Conservation (phyloP, 2,888 invertebrate species). For the Meta bourneti region DNA sequence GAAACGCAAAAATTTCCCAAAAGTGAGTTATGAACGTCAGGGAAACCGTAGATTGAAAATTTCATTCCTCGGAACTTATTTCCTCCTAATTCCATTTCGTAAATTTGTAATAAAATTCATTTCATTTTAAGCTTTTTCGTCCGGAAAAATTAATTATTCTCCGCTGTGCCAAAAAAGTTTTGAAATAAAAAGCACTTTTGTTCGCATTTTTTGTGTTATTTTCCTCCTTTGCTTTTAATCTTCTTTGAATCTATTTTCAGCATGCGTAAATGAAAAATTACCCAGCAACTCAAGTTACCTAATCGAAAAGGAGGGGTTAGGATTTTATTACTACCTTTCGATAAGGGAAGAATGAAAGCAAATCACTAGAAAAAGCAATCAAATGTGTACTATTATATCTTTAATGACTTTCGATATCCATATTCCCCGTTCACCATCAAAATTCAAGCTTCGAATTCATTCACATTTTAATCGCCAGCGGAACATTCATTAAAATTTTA, state of each 20-base stretch:
- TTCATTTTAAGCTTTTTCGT: constrained; percentile 27
- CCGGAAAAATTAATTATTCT: constrained; percentile 58
- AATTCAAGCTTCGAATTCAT: too few relatives aligned
- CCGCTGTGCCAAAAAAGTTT: constrained; percentile 8
- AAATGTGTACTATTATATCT: too few relatives aligned
- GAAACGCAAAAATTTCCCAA: constrained; percentile 6
- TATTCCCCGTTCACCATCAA: too few relatives aligned
- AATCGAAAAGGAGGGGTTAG: background rate
- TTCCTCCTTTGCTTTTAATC: constrained; percentile 38
- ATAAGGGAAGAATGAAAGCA: too few relatives aligned
- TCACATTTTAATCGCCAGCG: too few relatives aligned
- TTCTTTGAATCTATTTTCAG: background rate
- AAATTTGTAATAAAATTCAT: constrained; percentile 58
- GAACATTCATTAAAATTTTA: too few relatives aligned
- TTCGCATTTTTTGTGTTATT: constrained; percentile 13
- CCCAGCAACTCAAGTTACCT: background rate
- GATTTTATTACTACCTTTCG: background rate
- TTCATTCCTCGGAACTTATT: constrained; percentile 16
- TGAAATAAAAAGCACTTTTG: constrained; percentile 7
- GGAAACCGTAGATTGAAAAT: background rate
- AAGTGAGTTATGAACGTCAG: constrained; percentile 33
- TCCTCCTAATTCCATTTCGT: constrained; percentile 17
- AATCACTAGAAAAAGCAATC: too few relatives aligned
- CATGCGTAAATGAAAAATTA: constrained; percentile 46
- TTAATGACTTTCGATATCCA: too few relatives aligned